Percentiles rank a stretch among this genome's conserved stretches.
These are phyloP conservation scores for Leptonema lineaticorne DNA, from an alignment of 1,140 invertebrate genomes.

Conservation along the genomic window DNA sequence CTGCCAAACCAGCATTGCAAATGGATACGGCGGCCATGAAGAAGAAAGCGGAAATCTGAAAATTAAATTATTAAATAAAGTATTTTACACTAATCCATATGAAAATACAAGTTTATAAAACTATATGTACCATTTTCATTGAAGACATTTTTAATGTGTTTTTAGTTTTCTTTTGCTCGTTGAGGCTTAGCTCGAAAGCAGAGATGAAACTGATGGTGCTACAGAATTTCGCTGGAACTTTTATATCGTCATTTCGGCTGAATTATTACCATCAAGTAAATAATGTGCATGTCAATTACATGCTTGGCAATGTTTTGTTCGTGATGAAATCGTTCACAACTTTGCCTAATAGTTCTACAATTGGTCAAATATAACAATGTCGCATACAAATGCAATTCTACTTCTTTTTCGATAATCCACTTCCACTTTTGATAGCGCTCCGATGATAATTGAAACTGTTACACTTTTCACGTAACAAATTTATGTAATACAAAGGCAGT, in stretches of 20 bases:
- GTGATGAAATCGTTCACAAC: slow-evolving; percentile 14
- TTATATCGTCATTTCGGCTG: slow-evolving; percentile 1
- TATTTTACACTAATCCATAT: slow-evolving; percentile 17
- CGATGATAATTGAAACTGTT: neutral
- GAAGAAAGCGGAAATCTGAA: slow-evolving; percentile 33
- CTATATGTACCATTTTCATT: slow-evolving; percentile 30
- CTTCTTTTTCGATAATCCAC: neutral
- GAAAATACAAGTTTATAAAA: neutral
- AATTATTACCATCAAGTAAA: slow-evolving; percentile 16
- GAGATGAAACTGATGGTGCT: neutral
- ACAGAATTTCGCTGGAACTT: neutral
- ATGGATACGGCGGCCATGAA: slow-evolving; percentile 21
- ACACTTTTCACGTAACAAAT: neutral
- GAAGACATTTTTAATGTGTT: slow-evolving; percentile 27
- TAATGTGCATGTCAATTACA: neutral
- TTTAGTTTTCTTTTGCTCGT: neutral
- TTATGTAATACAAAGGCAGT: neutral
- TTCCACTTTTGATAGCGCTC: neutral
- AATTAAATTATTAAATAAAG: slow-evolving; percentile 18
- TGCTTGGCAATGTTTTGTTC: neutral
- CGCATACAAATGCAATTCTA: slow-evolving; percentile 23
- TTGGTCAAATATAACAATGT: neutral
- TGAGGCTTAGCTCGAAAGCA: slow-evolving; percentile 12
- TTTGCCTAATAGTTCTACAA: slow-evolving; percentile 23
- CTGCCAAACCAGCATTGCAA: slow-evolving; percentile 27